These are phyloP conservation scores for Drosophila erecta DNA, from an alignment of 1,140 invertebrate genomes.

Conservation along the genomic window DNA sequence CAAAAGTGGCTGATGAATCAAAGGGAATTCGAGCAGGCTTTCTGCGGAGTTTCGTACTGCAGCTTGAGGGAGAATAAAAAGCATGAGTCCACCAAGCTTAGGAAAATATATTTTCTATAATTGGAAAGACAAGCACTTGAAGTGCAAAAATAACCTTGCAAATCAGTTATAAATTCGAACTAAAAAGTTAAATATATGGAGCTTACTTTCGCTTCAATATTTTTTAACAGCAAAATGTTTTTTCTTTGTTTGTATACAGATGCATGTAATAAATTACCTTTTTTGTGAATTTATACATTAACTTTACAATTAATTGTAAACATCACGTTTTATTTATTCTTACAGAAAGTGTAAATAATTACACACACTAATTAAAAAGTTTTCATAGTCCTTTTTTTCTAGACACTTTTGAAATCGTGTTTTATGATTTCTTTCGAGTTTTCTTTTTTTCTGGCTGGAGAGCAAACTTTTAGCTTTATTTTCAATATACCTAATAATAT, in stretches of 20 bases:
- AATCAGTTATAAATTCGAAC: too few relatives aligned
- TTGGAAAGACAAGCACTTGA: background rate
- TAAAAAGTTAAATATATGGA: too few relatives aligned
- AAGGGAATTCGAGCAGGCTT: slow-evolving; percentile 30
- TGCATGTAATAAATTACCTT: too few relatives aligned
- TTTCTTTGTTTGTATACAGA: too few relatives aligned
- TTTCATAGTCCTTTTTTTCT: background rate
- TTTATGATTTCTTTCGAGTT: background rate
- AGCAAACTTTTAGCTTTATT: slow-evolving; percentile 1
- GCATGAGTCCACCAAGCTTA: slow-evolving; percentile 5
- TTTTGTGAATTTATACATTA: too few relatives aligned
- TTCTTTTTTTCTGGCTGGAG: slow-evolving; percentile 2
- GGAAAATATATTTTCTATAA: background rate
- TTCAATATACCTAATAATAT: slow-evolving; percentile 53
- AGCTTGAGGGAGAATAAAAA: slow-evolving; percentile 13
- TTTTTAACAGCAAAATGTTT: too few relatives aligned
- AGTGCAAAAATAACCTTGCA: background rate
- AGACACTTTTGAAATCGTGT: background rate
- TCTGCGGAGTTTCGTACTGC: slow-evolving; percentile 15
- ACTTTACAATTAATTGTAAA: background rate
- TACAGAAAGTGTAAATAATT: background rate
- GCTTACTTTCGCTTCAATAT: too few relatives aligned
- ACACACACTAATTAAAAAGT: background rate
- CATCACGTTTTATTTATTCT: background rate
- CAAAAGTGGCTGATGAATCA: slow-evolving; percentile 30